A percentile compares a stretch with the other conserved stretches of the same genome.
These are phyloP conservation scores for Smutsia temminckii DNA, from an alignment of 2,797 vertebrate species.

Conservation along the genomic window DNA sequence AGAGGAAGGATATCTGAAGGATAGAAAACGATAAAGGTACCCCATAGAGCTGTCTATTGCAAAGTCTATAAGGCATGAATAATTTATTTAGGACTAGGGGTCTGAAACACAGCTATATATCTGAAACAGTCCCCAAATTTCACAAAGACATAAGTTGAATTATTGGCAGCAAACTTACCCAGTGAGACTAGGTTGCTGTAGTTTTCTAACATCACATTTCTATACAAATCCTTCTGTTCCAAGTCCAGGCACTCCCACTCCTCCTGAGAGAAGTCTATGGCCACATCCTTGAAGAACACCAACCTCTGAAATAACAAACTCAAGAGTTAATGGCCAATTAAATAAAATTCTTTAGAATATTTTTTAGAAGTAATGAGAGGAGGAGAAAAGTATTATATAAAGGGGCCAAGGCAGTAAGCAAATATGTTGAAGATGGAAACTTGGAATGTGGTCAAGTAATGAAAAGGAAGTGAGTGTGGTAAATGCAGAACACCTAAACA, in stretches of 20 bases:
- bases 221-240: conserved; percentile 12
- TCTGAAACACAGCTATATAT: not conserved
- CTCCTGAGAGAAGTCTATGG: not conserved
- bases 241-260: not conserved
- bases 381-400: not conserved
- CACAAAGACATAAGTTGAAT: not conserved
- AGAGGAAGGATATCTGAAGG: not conserved
- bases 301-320: not conserved
- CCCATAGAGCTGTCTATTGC: not conserved
- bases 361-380: not conserved
- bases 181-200: conserved; percentile 4
- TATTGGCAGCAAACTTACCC: not conserved
- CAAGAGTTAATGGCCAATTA: not conserved
- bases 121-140: not conserved
- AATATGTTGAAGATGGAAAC: not conserved
- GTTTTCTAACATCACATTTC: conserved; percentile 37
- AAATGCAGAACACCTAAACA: not conserved
- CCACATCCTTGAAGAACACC: not conserved
- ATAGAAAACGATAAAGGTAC: not conserved
- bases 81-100: not conserved
- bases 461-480: not conserved
- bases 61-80: not conserved
- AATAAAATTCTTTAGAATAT: not conserved
- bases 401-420: not conserved
- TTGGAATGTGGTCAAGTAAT: not conserved